Evolutionary conservation across 2,888 invertebrate species (phyloP), one percentile per base, ranked within the genome.

Genomic region (Ichneumon xanthorius): DNA sequence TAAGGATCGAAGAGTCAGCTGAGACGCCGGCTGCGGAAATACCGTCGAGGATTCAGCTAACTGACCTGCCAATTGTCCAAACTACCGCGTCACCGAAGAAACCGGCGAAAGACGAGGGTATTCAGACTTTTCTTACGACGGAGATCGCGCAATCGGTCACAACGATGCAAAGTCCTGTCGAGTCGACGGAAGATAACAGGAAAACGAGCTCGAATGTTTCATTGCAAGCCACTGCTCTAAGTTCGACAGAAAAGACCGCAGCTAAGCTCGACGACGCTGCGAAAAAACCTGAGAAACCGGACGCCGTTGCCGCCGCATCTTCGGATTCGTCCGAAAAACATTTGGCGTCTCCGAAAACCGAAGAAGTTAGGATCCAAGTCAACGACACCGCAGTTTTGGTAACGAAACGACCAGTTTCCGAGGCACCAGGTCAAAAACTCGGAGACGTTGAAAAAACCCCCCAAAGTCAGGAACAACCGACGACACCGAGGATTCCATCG

Each of bases 341-440:
- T 63, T 19, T 68, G 6, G 58, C 14, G 22, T 4, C 63, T 16
- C 80, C 68, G 22, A 40, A 86, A 53, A 85, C 68, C 22, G 83
- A 88, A 80, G 86, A 88, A 80, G 30, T 88, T 11, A 84, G 88
- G 16, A 88, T 89, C 72, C 87, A 78, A 86, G 87, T 89, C 2
- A 89, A 89, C 58, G 88, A 89, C 53, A 89, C 89, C 4, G 89
- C 89, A 14, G 88, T 89, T 55, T 72, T 84, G 55, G 87, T 87
- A 19, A 87, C 87, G 9, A 84, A 82, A 58, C 67, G 75, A 63
- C 79, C 85, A 37, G 71, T 82, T 55, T 58, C 84, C 4, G 77
- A 76, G 30, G 7, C 26, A 22, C 30, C 79, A 0, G 84, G 50
- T 55, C 77, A 73, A 53, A 86, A 84, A 33, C 63, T 73, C 22